Conservation (phyloP, 2,113 vertebrate genomes). For the Symphodus melops region DNA sequence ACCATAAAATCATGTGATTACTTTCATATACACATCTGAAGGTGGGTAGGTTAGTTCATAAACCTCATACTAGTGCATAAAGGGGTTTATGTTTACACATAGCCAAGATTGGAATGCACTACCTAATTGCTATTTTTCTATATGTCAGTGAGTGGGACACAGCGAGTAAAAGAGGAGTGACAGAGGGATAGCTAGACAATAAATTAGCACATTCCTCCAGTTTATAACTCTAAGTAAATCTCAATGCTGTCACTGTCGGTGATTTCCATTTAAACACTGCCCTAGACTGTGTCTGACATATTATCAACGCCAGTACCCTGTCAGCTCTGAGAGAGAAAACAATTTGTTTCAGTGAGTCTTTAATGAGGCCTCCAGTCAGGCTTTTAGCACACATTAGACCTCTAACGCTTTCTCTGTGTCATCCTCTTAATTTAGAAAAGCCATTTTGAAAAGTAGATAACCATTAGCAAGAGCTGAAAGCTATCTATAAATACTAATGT, state of each 20-base stretch:
- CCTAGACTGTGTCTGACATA: conserved; percentile 26
- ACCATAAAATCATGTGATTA: too few relatives aligned
- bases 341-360: conserved; percentile 50
- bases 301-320: conserved; percentile 30
- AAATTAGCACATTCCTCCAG: not conserved
- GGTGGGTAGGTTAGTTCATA: too few relatives aligned
- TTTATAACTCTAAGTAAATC: conserved; percentile 21
- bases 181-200: not conserved
- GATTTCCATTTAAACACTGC: conserved; percentile 41
- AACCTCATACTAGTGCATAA: too few relatives aligned
- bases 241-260: conserved; percentile 19
- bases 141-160: too few relatives aligned
- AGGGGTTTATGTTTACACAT: too few relatives aligned
- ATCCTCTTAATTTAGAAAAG: conserved; percentile 62
- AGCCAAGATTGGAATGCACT: too few relatives aligned
- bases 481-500: conserved; percentile 60
- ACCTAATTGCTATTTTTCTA: too few relatives aligned
- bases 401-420: conserved; percentile 50
- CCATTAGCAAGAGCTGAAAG: conserved; percentile 60
- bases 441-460: conserved; percentile 65
- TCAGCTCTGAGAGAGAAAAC: conserved; percentile 48
- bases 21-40: too few relatives aligned
- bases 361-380: conserved; percentile 48
- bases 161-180: too few relatives aligned
- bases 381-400: conserved; percentile 58